Base-by-base conservation (phyloP, 2,888 invertebrate species). In the Brachycybe producta region DNA sequence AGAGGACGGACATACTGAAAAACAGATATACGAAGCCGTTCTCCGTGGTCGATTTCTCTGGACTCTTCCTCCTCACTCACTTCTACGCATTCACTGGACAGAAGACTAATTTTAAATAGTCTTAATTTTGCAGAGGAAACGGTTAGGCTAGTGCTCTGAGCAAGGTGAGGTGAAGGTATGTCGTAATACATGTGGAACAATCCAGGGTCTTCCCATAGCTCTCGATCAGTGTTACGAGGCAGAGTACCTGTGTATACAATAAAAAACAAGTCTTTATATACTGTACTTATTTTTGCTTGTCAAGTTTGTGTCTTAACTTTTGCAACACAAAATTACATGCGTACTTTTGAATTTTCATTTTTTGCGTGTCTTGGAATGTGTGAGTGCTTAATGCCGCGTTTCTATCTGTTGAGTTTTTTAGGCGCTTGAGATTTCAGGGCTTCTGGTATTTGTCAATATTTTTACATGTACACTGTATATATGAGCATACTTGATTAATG, bases 1-100 rank as follows among this genome's bases (percentile, higher is more conserved):
- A 58, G n/a, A n/a, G 58, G 57, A 46, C 51, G 53, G 2, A 51
- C 38, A 34, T 53, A 57, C 26, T 57, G 57, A 38, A 49, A 57
- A 8, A 58, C 43, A 3, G 56, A 52, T 27, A 58, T 58, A 13
- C 51, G 51, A 21, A 36, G 26, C 3, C 24, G 48, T 17, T 51
- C 51, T 8, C 47, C 51, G 24, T 30, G 28, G 38, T 7, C 23
- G 24, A 21, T 5, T 23, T 46, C 7, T 8, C 17, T 5, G 42
- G 7, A 7, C 21, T 17, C 11, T 7, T 21, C 11, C 5, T 26
- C 34, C 32, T 30, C 15, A 17, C 30, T 34, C 28, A 21, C 13
- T 15, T 50, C 43, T 3, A 26, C 5, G 8, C 5, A 5, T 11
- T 11, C 15, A 11, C 5, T 5, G 7, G 41, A 5, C 8, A 5